Conservation (phyloP, 2,888 invertebrate genomes). For the Cylindroiulus punctatus region DNA sequence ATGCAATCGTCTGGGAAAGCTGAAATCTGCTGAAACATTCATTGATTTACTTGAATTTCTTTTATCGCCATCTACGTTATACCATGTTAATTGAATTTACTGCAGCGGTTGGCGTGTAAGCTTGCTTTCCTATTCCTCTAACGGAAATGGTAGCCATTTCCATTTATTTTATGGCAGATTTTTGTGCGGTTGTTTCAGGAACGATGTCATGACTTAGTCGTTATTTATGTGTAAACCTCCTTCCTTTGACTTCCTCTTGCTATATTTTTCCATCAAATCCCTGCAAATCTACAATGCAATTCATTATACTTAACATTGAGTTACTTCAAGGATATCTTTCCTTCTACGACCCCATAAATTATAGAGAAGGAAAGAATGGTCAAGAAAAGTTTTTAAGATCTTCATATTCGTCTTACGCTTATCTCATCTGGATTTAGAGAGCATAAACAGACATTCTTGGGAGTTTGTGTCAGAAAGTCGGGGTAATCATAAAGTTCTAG, state of each 20-base stretch:
- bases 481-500: no score
- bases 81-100: constrained; percentile 23
- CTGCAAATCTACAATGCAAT: constrained; percentile 30
- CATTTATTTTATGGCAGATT: constrained; percentile 25
- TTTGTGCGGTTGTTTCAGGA: constrained; percentile 14
- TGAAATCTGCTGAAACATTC: constrained; percentile 19
- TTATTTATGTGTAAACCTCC: constrained; percentile 35
- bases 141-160: constrained; percentile 8
- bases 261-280: constrained; percentile 31
- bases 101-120: not conserved
- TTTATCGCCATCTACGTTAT: not conserved
- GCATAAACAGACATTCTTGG: no score
- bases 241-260: constrained; percentile 24
- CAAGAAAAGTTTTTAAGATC: not conserved
- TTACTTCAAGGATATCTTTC: constrained; percentile 19
- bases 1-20: not conserved
- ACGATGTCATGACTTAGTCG: constrained; percentile 15
- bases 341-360: constrained; percentile 7
- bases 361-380: not conserved
- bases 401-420: no score
- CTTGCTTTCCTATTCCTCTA: not conserved
- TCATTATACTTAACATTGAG: constrained; percentile 31
- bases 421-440: no score
- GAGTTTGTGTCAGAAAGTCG: no score
- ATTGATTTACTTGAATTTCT: constrained; percentile 36